Percentiles rank a stretch among this genome's conserved stretches.
Conservation (phyloP, 2,888 invertebrate species). For the Brenthis ino region DNA sequence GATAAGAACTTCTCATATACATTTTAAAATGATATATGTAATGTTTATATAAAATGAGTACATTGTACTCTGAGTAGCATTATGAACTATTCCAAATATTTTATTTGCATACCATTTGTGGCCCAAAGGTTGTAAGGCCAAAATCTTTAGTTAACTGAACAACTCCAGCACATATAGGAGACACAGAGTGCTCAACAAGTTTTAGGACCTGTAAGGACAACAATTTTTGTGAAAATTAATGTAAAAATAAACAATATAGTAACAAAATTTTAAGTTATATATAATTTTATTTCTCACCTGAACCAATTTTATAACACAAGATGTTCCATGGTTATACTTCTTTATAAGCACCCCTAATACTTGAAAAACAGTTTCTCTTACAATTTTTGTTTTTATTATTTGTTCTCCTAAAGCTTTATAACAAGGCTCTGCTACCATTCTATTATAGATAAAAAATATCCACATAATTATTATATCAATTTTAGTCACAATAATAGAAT, state of each 20-base stretch:
- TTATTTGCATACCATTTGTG: conserved; percentile 81
- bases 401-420: conserved; percentile 87
- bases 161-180: conserved; percentile 87
- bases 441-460: conserved; percentile 49
- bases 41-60: not conserved
- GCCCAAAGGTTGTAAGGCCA: conserved; percentile 86
- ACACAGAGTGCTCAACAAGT: conserved; percentile 87
- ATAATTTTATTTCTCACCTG: conserved; percentile 64
- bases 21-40: not conserved
- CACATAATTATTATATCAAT: not conserved
- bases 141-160: conserved; percentile 86
- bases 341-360: conserved; percentile 91
- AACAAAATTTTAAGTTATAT: not conserved
- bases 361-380: conserved; percentile 88
- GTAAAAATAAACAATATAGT: not conserved
- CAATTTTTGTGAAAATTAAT: not conserved
- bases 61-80: not conserved
- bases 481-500: not conserved
- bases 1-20: too few species aligned
- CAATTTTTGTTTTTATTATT: conserved; percentile 83
- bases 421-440: conserved; percentile 87
- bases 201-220: conserved; percentile 85
- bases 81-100: not conserved
- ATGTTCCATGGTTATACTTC: conserved; percentile 91
- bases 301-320: conserved; percentile 87